These are phyloP conservation scores for Polia nebulosa DNA, from an alignment of 2,888 invertebrate genomes.

Conservation along the genomic window DNA sequence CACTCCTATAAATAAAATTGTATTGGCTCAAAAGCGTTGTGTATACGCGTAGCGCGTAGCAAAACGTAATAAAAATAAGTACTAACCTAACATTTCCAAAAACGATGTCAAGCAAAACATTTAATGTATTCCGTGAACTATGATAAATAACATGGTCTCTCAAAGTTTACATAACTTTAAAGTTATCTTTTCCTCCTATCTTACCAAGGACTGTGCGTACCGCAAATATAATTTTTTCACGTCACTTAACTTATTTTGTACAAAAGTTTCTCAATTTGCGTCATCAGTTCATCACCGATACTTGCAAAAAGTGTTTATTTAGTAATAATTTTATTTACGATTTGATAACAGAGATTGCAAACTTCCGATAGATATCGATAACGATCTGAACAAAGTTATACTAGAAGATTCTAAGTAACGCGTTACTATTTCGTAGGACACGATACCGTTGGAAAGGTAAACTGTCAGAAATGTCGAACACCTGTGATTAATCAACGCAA, in stretches of 20 bases:
- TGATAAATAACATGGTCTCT: neutral
- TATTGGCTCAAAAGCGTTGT: neutral
- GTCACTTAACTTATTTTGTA: constrained; percentile 29
- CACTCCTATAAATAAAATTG: neutral
- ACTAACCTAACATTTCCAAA: neutral
- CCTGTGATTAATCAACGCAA: neutral
- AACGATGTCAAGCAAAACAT: neutral
- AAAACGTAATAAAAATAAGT: neutral
- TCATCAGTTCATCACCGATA: constrained; percentile 37
- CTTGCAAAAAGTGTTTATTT: constrained; percentile 18
- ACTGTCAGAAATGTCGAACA: neutral
- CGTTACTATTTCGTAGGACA: neutral
- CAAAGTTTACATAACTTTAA: constrained; percentile 35
- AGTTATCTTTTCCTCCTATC: constrained; percentile 48
- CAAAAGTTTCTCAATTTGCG: constrained; percentile 24
- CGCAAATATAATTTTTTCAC: constrained; percentile 38
- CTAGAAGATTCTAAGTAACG: neutral
- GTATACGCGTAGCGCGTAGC: neutral
- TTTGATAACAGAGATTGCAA: neutral
- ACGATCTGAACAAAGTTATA: neutral
- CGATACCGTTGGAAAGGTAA: neutral
- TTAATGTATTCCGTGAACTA: constrained; percentile 9
- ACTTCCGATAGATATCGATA: neutral
- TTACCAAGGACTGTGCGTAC: constrained; percentile 18
- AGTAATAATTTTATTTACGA: neutral